phyloP scores from a whole-genome alignment of 1,140 invertebrate genomes.

The Bactericera cockerelli region DNA sequence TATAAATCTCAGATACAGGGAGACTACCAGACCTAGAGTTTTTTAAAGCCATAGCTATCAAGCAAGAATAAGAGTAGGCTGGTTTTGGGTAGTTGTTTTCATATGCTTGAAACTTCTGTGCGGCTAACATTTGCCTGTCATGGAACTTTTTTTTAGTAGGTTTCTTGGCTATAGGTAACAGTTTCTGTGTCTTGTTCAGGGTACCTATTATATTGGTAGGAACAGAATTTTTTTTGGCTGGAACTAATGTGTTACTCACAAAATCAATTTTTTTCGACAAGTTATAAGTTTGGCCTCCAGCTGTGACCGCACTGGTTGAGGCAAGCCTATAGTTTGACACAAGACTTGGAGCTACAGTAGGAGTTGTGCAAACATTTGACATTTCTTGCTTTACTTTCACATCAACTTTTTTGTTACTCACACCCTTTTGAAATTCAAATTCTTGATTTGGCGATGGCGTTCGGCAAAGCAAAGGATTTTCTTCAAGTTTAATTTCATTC shows the following conservation, averaged over 20 bases:
- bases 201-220: neutral
- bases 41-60: conserved; percentile 94
- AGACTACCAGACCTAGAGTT: conserved; percentile 86
- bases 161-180: neutral
- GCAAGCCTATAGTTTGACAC: neutral
- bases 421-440: no score
- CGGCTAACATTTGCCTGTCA: neutral
- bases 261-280: neutral
- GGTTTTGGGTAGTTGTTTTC: conserved; percentile 72
- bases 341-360: neutral
- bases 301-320: neutral
- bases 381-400: neutral
- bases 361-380: neutral
- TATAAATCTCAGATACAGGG: conserved; percentile 96
- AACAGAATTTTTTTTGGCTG: neutral
- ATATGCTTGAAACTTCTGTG: conserved; percentile 1
- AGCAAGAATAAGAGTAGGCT: conserved; percentile 91
- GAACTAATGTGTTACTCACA: neutral
- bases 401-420: no score
- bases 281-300: neutral
- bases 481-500: conserved; percentile 7
- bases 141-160: neutral
- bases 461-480: conserved; percentile 4
- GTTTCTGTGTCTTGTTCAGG: neutral
- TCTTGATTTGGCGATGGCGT: neutral